phyloP scores from a whole-genome alignment of 2,888 invertebrate species.

The Axea sp. region DNA sequence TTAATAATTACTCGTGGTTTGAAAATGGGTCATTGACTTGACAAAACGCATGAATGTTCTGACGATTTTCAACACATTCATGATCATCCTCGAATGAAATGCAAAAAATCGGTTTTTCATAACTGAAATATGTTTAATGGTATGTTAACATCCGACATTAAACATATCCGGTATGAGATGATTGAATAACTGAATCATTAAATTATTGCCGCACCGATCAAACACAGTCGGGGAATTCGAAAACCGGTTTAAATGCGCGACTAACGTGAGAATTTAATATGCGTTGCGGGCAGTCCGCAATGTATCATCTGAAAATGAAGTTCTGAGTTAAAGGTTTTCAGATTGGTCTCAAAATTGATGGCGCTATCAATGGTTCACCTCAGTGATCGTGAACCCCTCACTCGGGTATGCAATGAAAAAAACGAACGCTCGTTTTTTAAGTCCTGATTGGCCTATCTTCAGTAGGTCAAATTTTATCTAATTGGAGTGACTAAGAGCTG shows the following conservation, averaged over 20 bases:
- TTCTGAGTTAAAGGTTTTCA: too few relatives aligned
- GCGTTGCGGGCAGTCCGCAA: slow-evolving; percentile 10
- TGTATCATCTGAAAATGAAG: too few relatives aligned
- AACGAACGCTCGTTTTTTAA: too few relatives aligned
- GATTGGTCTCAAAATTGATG: too few relatives aligned
- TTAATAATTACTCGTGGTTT: slow-evolving; percentile 57
- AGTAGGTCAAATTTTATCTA: too few relatives aligned
- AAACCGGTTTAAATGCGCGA: slow-evolving; percentile 43
- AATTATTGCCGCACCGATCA: slow-evolving; percentile 38
- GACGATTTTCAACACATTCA: slow-evolving; percentile 17
- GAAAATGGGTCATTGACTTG: slow-evolving; percentile 34
- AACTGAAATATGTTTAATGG: slow-evolving; percentile 28
- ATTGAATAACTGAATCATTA: slow-evolving; percentile 44
- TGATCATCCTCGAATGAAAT: slow-evolving; percentile 8
- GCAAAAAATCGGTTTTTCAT: slow-evolving; percentile 23
- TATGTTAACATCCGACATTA: slow-evolving; percentile 25
- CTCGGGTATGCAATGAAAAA: too few relatives aligned
- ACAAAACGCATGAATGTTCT: slow-evolving; percentile 11
- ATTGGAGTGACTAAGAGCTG: too few relatives aligned
- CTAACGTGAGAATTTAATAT: slow-evolving; percentile 47
- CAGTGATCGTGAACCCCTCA: too few relatives aligned
- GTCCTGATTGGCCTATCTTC: too few relatives aligned
- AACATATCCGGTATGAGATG: slow-evolving; percentile 22
- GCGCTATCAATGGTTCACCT: too few relatives aligned
- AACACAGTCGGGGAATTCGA: slow-evolving; percentile 26